These are phyloP conservation scores for Ceratina japonica DNA, from an alignment of 1,140 invertebrate genomes.

Conservation along the genomic window DNA sequence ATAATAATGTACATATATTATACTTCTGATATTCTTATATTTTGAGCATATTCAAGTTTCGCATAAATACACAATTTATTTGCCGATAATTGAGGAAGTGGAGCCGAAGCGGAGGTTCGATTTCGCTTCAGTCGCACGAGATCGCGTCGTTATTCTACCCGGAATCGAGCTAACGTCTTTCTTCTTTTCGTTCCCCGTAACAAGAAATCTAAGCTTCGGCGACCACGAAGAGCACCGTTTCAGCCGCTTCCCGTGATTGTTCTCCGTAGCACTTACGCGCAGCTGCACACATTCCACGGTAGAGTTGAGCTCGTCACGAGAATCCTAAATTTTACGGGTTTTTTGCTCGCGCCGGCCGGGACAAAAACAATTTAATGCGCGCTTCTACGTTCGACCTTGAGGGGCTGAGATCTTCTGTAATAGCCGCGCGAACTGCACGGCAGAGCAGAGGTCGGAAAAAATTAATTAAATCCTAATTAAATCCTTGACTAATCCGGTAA, in stretches of 20 bases:
- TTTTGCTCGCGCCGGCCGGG: not conserved
- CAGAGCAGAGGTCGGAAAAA: not conserved
- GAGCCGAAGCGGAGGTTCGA: not conserved
- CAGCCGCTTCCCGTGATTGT: not conserved
- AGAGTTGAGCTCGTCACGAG: not conserved
- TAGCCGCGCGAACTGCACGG: too few relatives aligned
- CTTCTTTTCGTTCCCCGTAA: not conserved
- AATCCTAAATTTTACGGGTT: not conserved
- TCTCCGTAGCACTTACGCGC: not conserved
- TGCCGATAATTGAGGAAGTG: conserved; percentile 34
- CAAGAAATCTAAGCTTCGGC: not conserved
- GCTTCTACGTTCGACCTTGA: too few relatives aligned
- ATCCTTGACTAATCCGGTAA: not conserved
- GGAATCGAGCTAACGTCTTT: not conserved
- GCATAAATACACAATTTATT: not conserved
- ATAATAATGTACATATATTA: too few relatives aligned
- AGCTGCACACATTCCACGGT: not conserved
- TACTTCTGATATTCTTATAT: too few relatives aligned
- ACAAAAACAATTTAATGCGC: too few relatives aligned
- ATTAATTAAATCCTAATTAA: not conserved
- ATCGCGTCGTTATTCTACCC: conserved; percentile 25
- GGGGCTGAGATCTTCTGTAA: too few relatives aligned
- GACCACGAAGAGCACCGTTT: conserved; percentile 14
- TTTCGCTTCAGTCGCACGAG: conserved; percentile 16
- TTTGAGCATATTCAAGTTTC: not conserved